Evolutionary conservation across 2,888 invertebrate genomes (phyloP), one percentile per base, ranked within the genome.

Genomic region (Drosophila prolongata): DNA sequence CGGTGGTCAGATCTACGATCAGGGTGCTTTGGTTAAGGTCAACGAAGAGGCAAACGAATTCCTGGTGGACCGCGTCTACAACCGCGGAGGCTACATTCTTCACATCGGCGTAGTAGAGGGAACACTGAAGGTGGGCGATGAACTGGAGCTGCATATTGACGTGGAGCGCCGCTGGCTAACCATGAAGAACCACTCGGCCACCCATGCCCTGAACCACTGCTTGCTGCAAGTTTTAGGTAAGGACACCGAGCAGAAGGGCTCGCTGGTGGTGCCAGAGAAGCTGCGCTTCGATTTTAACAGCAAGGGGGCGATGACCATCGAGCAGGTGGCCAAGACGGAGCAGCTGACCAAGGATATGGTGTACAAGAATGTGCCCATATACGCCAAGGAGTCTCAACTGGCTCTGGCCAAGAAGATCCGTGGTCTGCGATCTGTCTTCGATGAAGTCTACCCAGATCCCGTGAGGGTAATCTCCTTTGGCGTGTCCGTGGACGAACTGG

Each of bases 131-230:
- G 95, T 97, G 67, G 99, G 98, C 0, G 99, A 99, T 92, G 94
- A 94, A 88, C 94, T 99, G 44, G 93, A 94, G 64, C 93, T 98
- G 47, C 95, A 96, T 78, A 94, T 99, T 67, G 99, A 99, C 92
- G 95, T 95, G 62, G 95, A 95, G 64, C 95, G 99, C 60, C 94
- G 99, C 85, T 94, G 96, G 87, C 93, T 97, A 35, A 94, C 99
- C n/a, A 99, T 99, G 99, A 98, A 97, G 91, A 99, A 99, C 93
- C 98, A 99, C 93, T 97, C 99, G 44, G 99, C 98, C 24, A 99
- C 99, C 0, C 99, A 99, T 92, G 95, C 98, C 44, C 94, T 99
- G 13, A 99, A 99, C 93, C 98, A 96, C 93, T 98, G 97, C 24
- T 93, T 99, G 66, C 94, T 99, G 65, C 95, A 95, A 91, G 98